phyloP scores from a whole-genome alignment of 2,797 vertebrate species.

The Pangasius djambal region DNA sequence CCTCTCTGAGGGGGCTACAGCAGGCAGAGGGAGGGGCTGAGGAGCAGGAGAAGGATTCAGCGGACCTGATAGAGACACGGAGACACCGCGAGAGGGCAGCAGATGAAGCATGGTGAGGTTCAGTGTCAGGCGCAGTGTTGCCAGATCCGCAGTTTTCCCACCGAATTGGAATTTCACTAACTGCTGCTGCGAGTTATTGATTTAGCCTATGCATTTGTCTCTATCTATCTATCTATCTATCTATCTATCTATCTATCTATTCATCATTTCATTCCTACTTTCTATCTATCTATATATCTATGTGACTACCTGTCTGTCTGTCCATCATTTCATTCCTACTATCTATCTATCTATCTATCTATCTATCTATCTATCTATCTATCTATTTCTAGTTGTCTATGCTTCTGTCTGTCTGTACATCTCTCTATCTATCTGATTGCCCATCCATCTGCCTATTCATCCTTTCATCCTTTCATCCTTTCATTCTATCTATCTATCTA shows the following conservation, averaged over 20 bases:
- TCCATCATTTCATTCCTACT: no score
- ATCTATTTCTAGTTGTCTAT: no score
- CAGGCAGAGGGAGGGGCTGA: constrained; percentile 58
- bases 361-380: no score
- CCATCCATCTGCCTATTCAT: not conserved
- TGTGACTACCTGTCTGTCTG: not conserved
- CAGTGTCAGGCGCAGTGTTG: not conserved
- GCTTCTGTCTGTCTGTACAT: not conserved
- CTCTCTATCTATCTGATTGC: not conserved
- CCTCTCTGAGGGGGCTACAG: constrained; percentile 58
- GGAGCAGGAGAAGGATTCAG: constrained; percentile 40
- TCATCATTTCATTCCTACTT: not conserved
- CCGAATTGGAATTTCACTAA: no score
- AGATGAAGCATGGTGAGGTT: not conserved
- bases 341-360: not conserved
- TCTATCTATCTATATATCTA: not conserved
- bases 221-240: not conserved
- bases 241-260: constrained; percentile 1
- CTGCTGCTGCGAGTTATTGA: not conserved
- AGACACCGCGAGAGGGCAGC: constrained; percentile 60
- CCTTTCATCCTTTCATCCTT: not conserved
- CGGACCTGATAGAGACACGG: constrained; percentile 33
- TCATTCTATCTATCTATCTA: not conserved
- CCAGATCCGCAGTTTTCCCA: not conserved
- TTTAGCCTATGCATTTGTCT: not conserved